These are phyloP conservation scores for Uria lomvia DNA, from an alignment of 2,113 vertebrate species.

Conservation along the genomic window DNA sequence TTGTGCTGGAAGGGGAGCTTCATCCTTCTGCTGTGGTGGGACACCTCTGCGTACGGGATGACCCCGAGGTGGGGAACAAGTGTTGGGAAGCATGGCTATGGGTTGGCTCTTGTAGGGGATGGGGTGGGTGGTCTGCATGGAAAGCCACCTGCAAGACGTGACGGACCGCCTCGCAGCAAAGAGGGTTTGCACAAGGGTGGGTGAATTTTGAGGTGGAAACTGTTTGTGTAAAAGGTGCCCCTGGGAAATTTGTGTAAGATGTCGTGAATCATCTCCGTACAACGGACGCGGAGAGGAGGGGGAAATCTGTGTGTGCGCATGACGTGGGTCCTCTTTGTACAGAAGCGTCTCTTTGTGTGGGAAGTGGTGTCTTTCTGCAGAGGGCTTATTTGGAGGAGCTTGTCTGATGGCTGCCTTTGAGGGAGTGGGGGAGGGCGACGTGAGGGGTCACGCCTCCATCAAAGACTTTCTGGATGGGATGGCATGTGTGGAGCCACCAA, in stretches of 20 bases:
- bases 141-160: neutral
- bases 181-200: neutral
- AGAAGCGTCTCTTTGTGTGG: neutral
- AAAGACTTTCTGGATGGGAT: neutral
- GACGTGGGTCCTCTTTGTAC: neutral
- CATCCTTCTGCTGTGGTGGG: neutral
- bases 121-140: neutral
- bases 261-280: neutral
- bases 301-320: fast-evolving
- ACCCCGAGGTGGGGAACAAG: neutral
- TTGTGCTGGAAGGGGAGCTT: neutral
- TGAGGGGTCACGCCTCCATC: neutral
- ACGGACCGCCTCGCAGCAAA: neutral
- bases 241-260: neutral
- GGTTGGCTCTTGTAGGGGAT: fast-evolving
- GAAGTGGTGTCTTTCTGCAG: neutral
- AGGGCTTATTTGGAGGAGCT: neutral
- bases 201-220: neutral
- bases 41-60: fast-evolving
- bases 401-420: neutral
- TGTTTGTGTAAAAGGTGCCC: neutral
- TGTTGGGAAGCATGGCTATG: fast-evolving
- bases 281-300: fast-evolving
- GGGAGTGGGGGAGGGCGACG: fast-evolving
- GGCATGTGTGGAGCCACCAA: fast-evolving